phyloP scores from a whole-genome alignment of 2,888 invertebrate species.

The Macropis europaea region DNA sequence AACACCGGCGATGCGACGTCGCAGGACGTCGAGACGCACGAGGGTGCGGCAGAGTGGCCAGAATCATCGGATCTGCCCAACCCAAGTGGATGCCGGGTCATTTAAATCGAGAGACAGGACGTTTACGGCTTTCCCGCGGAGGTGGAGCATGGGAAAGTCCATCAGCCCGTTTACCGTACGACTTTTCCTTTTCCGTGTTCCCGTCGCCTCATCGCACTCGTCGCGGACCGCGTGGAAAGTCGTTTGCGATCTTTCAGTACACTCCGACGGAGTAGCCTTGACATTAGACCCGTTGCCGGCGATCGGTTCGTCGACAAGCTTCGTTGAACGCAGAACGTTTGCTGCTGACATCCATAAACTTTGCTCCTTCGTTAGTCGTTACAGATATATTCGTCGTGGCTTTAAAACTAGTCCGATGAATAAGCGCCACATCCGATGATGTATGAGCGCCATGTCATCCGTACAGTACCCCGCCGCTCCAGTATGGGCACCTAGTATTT shows the following conservation, averaged over 20 bases:
- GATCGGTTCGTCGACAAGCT: slow-evolving; percentile 19
- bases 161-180: slow-evolving; percentile 59
- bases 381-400: neutral
- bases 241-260: slow-evolving; percentile 14
- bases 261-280: slow-evolving; percentile 21
- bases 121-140: slow-evolving; percentile 70
- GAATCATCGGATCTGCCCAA: slow-evolving; percentile 61
- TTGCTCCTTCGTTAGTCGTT: neutral
- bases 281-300: slow-evolving; percentile 36
- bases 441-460: too few species aligned
- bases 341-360: slow-evolving; percentile 2
- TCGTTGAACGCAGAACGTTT: neutral
- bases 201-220: neutral
- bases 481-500: too few species aligned
- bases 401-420: too few species aligned
- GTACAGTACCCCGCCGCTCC: too few species aligned
- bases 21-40: slow-evolving; percentile 31
- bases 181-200: slow-evolving; percentile 36
- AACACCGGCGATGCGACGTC: neutral
- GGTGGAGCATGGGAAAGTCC: slow-evolving; percentile 69
- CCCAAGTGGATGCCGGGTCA: slow-evolving; percentile 67
- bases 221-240: slow-evolving; percentile 15
- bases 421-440: too few species aligned
- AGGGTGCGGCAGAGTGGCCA: slow-evolving; percentile 56
- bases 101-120: slow-evolving; percentile 68